phyloP scores from a whole-genome alignment of 2,113 vertebrate species.

The Macquaria australasica region DNA sequence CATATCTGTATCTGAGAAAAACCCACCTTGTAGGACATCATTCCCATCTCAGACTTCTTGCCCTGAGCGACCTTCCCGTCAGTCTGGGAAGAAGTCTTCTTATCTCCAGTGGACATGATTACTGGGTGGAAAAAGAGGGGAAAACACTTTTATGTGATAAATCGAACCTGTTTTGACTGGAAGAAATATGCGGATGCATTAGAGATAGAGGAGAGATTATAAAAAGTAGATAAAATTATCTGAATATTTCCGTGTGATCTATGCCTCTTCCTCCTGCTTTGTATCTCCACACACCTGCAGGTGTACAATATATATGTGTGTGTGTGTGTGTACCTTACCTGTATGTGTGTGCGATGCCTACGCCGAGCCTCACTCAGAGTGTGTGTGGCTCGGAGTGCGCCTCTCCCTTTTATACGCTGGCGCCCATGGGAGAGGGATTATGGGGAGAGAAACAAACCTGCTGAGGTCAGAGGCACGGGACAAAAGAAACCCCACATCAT shows the following conservation, averaged over 20 bases:
- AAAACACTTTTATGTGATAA: constrained; percentile 4
- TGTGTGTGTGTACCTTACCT: constrained; percentile 73
- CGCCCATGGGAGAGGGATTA: constrained; percentile 83
- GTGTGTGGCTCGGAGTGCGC: constrained; percentile 70
- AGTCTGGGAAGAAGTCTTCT: constrained; percentile 86
- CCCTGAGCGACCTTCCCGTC: constrained; percentile 84
- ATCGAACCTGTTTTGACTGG: not conserved
- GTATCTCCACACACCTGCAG: not conserved
- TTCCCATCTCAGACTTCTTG: constrained; percentile 86
- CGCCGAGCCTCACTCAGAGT: constrained; percentile 81
- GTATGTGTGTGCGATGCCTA: constrained; percentile 77
- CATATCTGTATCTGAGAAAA: no score
- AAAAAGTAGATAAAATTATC: not conserved
- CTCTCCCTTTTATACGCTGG: constrained; percentile 85
- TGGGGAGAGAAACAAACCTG: constrained; percentile 79
- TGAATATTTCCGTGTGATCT: not conserved
- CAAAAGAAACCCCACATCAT: constrained; percentile 86
- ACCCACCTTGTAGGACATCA: constrained; percentile 85
- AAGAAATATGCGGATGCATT: not conserved
- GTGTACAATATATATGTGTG: constrained; percentile 24
- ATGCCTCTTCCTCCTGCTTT: not conserved
- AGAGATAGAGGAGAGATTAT: not conserved
- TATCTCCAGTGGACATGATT: constrained; percentile 87
- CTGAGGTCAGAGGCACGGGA: constrained; percentile 80
- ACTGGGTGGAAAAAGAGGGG: constrained; percentile 56